These are phyloP conservation scores for Ictidomys tridecemlineatus DNA, from an alignment of 2,113 vertebrate genomes.

Conservation along the genomic window DNA sequence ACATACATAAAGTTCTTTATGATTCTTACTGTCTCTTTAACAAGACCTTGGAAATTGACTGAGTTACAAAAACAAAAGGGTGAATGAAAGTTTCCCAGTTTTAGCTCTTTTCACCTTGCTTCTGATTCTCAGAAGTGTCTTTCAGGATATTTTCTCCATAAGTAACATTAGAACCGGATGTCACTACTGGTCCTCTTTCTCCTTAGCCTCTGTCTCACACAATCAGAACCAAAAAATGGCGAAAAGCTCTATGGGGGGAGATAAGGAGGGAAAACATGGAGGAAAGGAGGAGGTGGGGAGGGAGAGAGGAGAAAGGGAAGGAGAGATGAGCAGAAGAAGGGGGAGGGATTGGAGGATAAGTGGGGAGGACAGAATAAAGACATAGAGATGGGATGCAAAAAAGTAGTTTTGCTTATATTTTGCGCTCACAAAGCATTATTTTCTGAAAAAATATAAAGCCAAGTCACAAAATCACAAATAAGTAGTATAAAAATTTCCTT, in stretches of 20 bases:
- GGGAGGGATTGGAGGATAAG: no score
- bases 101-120: neutral
- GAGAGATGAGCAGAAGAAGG: neutral
- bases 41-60: neutral
- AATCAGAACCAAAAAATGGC: neutral
- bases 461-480: neutral
- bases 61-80: neutral
- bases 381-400: neutral
- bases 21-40: neutral
- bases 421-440: neutral
- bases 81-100: neutral
- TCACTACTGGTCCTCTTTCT: neutral
- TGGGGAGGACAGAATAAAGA: neutral
- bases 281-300: no score
- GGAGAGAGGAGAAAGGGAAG: neutral
- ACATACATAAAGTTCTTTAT: neutral
- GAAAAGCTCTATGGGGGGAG: neutral
- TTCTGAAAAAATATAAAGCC: conserved; percentile 11
- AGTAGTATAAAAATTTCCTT: neutral
- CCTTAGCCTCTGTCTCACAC: neutral
- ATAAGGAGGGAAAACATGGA: neutral
- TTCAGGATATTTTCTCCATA: neutral
- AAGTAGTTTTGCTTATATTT: neutral
- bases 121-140: neutral
- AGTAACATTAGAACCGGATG: neutral